Evolutionary conservation across 2,888 invertebrate genomes (phyloP).

Genomic region (Drosophila lacicola): DNA sequence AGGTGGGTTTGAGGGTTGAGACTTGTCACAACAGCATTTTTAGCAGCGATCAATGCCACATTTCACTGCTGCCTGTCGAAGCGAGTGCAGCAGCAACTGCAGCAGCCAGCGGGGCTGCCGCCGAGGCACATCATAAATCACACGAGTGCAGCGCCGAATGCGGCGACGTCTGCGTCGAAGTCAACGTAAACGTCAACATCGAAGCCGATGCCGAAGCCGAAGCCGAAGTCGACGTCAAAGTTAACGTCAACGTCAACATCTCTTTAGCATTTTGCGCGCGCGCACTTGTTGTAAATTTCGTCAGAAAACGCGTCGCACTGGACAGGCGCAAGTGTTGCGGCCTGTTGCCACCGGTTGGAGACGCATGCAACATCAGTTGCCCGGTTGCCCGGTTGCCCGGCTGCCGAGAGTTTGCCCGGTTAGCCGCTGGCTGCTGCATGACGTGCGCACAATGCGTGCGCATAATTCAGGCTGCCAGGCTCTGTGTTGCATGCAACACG

Average conservation of each 20-base stretch:
- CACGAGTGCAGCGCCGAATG: slow-evolving; percentile 7
- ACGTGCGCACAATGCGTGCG: slow-evolving; percentile 82
- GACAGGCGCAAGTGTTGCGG: slow-evolving; percentile 68
- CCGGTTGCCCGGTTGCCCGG: slow-evolving; percentile 13
- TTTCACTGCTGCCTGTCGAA: slow-evolving; percentile 69
- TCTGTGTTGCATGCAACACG: slow-evolving; percentile 73
- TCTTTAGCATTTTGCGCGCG: slow-evolving; percentile 71
- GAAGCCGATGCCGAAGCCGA: slow-evolving; percentile 21
- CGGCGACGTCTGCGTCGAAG: slow-evolving; percentile 21
- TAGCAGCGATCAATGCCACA: slow-evolving; percentile 74
- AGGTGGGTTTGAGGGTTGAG: not conserved
- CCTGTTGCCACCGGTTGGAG: slow-evolving; percentile 26
- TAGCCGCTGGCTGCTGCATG: slow-evolving; percentile 53
- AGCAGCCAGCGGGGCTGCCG: slow-evolving; percentile 24
- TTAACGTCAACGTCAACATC: slow-evolving; percentile 51
- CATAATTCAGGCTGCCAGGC: slow-evolving; percentile 74
- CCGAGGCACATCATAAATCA: slow-evolving; percentile 80
- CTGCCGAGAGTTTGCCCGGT: slow-evolving; percentile 24
- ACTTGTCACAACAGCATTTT: slow-evolving; percentile 71
- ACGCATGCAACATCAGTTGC: not conserved
- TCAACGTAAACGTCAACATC: slow-evolving; percentile 24
- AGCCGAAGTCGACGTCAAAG: slow-evolving; percentile 31
- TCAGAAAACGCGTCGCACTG: slow-evolving; percentile 69
- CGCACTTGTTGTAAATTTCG: slow-evolving; percentile 81
- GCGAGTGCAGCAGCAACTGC: slow-evolving; percentile 1